These are phyloP conservation scores for Zosterops japonicus DNA, from an alignment of 2,113 vertebrate genomes.

Conservation along the genomic window DNA sequence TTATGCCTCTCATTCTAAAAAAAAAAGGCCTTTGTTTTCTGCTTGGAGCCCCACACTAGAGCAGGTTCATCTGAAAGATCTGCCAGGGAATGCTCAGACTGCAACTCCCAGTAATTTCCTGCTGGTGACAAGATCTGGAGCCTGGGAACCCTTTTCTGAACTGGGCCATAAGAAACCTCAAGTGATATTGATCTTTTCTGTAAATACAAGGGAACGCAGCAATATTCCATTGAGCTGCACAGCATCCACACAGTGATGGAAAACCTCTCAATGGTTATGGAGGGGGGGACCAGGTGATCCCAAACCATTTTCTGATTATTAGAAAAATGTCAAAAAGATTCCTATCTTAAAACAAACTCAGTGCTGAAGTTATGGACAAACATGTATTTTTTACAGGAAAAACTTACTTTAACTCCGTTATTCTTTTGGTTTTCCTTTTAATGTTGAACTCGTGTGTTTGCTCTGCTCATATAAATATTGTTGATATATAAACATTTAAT, in stretches of 20 bases:
- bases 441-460: neutral
- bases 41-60: neutral
- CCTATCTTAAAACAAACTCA: neutral
- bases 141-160: neutral
- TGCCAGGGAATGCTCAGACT: neutral
- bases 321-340: fast-evolving
- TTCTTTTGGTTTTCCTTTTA: neutral
- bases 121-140: neutral
- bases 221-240: neutral
- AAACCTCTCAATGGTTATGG: fast-evolving
- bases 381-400: neutral
- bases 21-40: neutral
- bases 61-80: neutral
- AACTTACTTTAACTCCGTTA: fast-evolving
- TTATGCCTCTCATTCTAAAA: neutral
- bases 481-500: neutral
- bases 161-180: neutral
- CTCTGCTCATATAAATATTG: fast-evolving
- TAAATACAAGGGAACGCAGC: neutral
- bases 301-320: neutral
- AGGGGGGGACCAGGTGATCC: fast-evolving
- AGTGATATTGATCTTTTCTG: neutral
- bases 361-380: fast-evolving
- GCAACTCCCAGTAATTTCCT: neutral
- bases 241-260: fast-evolving